Evolutionary conservation across 2,113 vertebrate species (phyloP).

Genomic region (Vidua macroura): DNA sequence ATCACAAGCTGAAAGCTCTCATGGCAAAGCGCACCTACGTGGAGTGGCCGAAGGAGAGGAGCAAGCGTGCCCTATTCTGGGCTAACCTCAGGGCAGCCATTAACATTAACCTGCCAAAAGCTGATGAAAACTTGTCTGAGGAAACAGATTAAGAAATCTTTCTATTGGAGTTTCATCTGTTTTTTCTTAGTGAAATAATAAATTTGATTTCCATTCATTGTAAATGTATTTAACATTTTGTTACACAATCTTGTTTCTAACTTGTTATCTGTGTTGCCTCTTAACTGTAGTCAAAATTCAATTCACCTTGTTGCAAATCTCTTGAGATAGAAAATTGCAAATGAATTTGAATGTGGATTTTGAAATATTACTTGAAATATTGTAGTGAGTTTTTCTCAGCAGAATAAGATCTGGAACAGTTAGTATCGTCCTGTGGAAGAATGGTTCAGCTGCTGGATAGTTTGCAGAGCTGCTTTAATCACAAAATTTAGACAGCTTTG

Average conservation of each 20-base stretch:
- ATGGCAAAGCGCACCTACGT: conserved; percentile 85
- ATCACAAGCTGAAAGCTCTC: conserved; percentile 83
- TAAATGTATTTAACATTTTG: background rate
- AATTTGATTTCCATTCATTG: background rate
- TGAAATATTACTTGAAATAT: background rate
- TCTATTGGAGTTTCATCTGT: background rate
- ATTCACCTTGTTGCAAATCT: background rate
- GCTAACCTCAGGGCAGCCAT: conserved; percentile 83
- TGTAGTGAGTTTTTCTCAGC: background rate
- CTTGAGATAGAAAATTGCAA: background rate
- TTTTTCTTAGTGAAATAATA: background rate
- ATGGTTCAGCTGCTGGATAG: background rate
- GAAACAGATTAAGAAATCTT: background rate
- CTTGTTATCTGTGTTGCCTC: background rate
- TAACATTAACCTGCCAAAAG: conserved; percentile 51
- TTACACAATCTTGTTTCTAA: background rate
- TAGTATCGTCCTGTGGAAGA: background rate
- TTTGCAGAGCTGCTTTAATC: background rate
- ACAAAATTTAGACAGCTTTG: background rate
- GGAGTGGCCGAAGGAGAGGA: conserved; percentile 86
- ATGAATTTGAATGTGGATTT: background rate
- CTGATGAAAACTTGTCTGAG: background rate
- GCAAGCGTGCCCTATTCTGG: conserved; percentile 86
- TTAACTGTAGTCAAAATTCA: background rate
- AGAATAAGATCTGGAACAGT: background rate